Evolutionary conservation across 2,797 vertebrate genomes (phyloP), one percentile per base, ranked within the genome.

Genomic region (Tenualosa thibaudeaui): DNA sequence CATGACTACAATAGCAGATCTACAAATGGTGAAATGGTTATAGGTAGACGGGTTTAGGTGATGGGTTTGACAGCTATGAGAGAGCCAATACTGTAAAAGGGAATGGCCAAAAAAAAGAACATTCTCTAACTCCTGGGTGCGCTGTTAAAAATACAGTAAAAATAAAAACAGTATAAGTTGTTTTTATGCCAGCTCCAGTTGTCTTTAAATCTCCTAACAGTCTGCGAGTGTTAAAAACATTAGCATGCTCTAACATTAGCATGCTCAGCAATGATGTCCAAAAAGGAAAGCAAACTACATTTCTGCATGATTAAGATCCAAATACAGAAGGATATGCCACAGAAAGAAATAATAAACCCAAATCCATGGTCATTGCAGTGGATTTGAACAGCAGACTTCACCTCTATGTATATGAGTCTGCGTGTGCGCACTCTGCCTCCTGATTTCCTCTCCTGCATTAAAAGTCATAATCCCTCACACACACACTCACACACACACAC

Each of bases 151-250:
- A 83, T 37, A n/a, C n/a, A n/a, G n/a, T n/a, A n/a, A n/a, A n/a
- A n/a, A n/a, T n/a, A n/a, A n/a, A n/a, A 81, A 81, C 53, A 78
- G 89, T 89, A 90, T 87, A 81, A 58, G 37, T 71, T 58, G 87
- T 86, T 78, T 43, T 78, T 62, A 92, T 90, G 83, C 86, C 88
- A 89, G 88, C 89, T 90, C 89, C 91, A 91, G 91, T 83, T 91
- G 89, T 62, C 65, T 88, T 86, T 85, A 91, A 91, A 90, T 89
- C 86, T 87, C 89, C 75, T 83, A 15, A 91, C 90, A 88, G 87
- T 82, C 85, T 81, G 43, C 65, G 83, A 86, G 83, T 91, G 90
- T 87, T 91, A 86, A 89, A 92, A 78, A 86, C 89, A 92, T 92
- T 87, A 92, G 84, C 71, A 40, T 75, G 26, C 37, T 81, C 82